Base-by-base conservation (phyloP, 1,140 invertebrate species). In the Brachionus plicatilis region DNA sequence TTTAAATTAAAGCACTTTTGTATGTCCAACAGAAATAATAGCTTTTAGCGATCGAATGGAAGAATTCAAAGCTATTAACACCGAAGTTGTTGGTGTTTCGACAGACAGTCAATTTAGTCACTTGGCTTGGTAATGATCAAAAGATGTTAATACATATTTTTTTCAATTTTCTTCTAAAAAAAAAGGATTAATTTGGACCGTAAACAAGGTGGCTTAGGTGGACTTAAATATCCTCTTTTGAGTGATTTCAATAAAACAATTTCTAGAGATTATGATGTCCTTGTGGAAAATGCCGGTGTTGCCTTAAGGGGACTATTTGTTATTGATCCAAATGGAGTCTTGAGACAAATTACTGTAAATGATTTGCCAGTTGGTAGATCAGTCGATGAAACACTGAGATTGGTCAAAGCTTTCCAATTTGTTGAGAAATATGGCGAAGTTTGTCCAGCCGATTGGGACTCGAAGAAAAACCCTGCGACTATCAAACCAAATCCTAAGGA, bases 91-190 rank as follows among this genome's bases (percentile, higher is more conserved):
- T 7, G 96, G 95, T 5, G 95, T 94, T 86, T 96, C 95, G 50
- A 95, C 97, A 5, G 96, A 98, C 88, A 97, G 95, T 1, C 95
- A 96, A 87, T 97, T 96, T 86, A 96, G 95, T 11, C 96, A 97
- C 90, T 90, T 97, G 72, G 95, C 96, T n/a, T 83, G 90, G 90
- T 90, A 87, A 86, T 83, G n/a, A n/a, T 86, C 9, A 14, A 80
- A 17, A 17, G 4, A n/a, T 7, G 14, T n/a, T 33, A 37, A 37
- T 1, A 29, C 3, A 37, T 7, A 7, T 37, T 37, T 37, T 37
- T 37, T 37, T 37, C 7, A 37, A 37, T 37, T 37, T 37, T 37
- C 33, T 37, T 37, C 33, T 37, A 37, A 37, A 37, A 65, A 12
- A 17, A 11, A 9, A 66, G 80, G 83, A 43, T 76, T 14, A 72